These are phyloP conservation scores for Gallinago jamesoni DNA, from an alignment of 2,113 vertebrate species.

Conservation along the genomic window DNA sequence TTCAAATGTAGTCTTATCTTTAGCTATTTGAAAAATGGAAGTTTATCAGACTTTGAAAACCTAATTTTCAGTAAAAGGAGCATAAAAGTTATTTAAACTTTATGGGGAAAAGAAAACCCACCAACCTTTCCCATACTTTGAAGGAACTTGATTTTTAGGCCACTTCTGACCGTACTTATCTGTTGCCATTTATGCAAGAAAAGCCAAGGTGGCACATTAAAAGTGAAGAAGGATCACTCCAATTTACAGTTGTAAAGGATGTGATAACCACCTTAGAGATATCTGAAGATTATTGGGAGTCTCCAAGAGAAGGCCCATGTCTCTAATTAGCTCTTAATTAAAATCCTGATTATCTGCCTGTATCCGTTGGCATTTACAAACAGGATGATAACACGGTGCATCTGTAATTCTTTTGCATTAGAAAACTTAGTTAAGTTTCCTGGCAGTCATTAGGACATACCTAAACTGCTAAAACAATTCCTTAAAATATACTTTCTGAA, in stretches of 20 bases:
- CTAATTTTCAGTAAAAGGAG: not conserved
- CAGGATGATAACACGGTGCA: not conserved
- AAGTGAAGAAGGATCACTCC: not conserved
- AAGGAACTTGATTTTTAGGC: not conserved
- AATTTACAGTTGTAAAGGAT: not conserved
- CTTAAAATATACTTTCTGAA: not conserved
- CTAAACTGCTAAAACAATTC: not conserved
- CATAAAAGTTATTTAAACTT: not conserved
- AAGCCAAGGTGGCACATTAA: not conserved
- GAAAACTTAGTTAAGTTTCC: not conserved
- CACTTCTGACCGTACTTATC: not conserved
- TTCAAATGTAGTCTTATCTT: not conserved
- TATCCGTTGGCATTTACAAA: conserved; percentile 3
- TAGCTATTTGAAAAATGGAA: not conserved
- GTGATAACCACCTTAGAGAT: not conserved
- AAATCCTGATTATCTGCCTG: not conserved
- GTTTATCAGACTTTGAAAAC: not conserved
- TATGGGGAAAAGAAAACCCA: fast-evolving
- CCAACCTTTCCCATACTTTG: not conserved
- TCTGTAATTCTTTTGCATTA: not conserved
- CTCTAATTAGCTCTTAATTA: conserved; percentile 48
- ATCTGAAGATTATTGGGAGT: not conserved
- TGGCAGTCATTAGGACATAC: not conserved
- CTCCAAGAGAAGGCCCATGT: not conserved
- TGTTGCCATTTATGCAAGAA: fast-evolving